Evolutionary conservation across 2,888 invertebrate genomes (phyloP), one percentile per base, ranked within the genome.

Genomic region (Plagodis pulveraria): DNA sequence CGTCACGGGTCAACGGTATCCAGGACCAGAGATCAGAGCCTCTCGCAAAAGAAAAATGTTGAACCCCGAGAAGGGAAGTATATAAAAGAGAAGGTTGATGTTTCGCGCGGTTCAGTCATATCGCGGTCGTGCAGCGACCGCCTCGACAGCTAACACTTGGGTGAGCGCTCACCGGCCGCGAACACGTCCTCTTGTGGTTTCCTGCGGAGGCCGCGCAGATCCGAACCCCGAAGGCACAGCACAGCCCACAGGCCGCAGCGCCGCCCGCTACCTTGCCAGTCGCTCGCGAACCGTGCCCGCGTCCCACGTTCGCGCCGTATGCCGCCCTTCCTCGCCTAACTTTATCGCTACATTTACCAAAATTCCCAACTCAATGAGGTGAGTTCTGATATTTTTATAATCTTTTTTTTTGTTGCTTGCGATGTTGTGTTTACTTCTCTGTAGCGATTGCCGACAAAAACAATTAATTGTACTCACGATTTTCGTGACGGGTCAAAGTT

Each of bases 71-170:
- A 71, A 85, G 86, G 87, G 87, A 76, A 85, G 69, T 74, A 76
- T 90, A 91, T 91, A 91, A 85, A 89, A 89, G 89, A 77, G 87
- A 78, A 77, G 66, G 89, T 71, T 66, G 64, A 70, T 74, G 74
- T 70, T 70, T 77, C 82, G 86, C 82, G 84, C 84, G 87, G 80
- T 73, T 87, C 91, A 91, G 89, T 91, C 82, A 83, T 74, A 77
- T 74, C 79, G 82, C 82, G 78, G 66, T 78, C 80, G 72, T 79
- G 74, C 77, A 77, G 71, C 78, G 77, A 71, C 77, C 74, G 70
- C 72, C 62, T 72, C 66, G 66, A 70, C 48, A 60, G 50, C 57
- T 58, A 59, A 50, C 58, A 70, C 64, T 67, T 79, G 80, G 81
- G 81, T 82, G 78, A 83, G 75, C 78, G 72, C 63, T 67, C 58